Conservation (phyloP, 2,113 vertebrate genomes). For the Bagarius yarrelli region DNA sequence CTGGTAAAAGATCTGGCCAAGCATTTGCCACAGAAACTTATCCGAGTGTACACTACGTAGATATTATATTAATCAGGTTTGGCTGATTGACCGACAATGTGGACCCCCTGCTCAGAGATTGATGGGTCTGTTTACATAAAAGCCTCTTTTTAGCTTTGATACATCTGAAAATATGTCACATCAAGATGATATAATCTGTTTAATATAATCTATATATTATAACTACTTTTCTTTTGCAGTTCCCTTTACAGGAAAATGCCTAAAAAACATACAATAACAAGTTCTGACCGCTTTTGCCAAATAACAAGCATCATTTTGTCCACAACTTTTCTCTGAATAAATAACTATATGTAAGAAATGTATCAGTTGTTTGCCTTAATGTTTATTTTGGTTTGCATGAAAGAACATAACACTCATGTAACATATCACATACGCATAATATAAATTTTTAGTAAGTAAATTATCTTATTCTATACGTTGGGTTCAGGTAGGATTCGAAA, state of each 20-base stretch:
- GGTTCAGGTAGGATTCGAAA: not conserved
- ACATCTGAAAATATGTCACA: not conserved
- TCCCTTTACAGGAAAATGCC: conserved; percentile 40
- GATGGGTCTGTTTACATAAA: not conserved
- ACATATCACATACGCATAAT: not conserved
- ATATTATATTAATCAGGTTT: conserved; percentile 21
- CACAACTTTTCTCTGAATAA: not conserved
- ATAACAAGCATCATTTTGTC: not conserved
- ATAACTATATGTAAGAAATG: not conserved
- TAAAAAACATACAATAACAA: conserved; percentile 38
- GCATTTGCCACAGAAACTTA: not conserved
- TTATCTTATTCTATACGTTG: not conserved
- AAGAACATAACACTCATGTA: not conserved
- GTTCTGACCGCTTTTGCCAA: conserved; percentile 12
- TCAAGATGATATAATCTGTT: not conserved
- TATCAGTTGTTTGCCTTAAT: not conserved
- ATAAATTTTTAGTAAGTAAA: not conserved
- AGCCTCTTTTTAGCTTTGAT: not conserved
- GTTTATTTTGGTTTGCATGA: not conserved
- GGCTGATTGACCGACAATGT: conserved; percentile 41
- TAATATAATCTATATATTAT: not conserved
- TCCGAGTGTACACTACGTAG: not conserved
- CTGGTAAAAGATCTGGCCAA: conserved; percentile 1
- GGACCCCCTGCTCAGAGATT: not conserved
- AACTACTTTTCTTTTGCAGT: conserved; percentile 26